Base-by-base conservation (phyloP, 2,888 invertebrate genomes). In the Tethea ocularis region DNA sequence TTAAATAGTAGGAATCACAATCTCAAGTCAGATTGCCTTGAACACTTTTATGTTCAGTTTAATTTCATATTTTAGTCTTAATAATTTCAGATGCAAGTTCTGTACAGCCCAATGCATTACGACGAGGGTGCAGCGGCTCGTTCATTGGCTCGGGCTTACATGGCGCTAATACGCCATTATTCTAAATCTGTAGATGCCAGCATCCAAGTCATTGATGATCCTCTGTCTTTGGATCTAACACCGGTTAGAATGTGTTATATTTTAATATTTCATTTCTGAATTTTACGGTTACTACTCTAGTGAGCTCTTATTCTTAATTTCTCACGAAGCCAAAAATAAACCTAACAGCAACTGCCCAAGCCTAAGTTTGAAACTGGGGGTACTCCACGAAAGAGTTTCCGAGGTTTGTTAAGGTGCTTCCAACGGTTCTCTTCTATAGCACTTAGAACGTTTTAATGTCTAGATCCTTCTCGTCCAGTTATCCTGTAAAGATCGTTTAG, bases 41-140 rank as follows among this genome's bases (percentile, higher is more conserved):
- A 29, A 7, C 7, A 29, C 8, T 29, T 5, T 29, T 8, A 29
- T 10, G 1, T 29, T 29, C 29, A 29, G 29, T 29, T 29, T 29
- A 2, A 29, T 10, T 10, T 29, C 24, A 17, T 55, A 5, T 17
- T 7, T 10, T 20, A 46, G 1, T 17, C 6, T 46, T 15, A 46
- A 20, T 13, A 33, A 22, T 63, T 69, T 0, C 62, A 88, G 87
- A 72, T 89, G 0, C 67, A 80, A 61, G 88, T 83, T 0, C 66
- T 91, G 11, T 90, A 90, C 78, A 89, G 90, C 61, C 89, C 89
- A 0, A 61, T 90, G 5, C 89, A 92, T 64, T 66, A 67, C 1
- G 91, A 91, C 68, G 57, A 72, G 4, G 73, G 78, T 0, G 84
- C 89, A 0, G 86, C 89, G 0, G 82, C 88, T 1, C 77, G 91